phyloP scores from a whole-genome alignment of 2,888 invertebrate genomes.

The Cenopis cana region DNA sequence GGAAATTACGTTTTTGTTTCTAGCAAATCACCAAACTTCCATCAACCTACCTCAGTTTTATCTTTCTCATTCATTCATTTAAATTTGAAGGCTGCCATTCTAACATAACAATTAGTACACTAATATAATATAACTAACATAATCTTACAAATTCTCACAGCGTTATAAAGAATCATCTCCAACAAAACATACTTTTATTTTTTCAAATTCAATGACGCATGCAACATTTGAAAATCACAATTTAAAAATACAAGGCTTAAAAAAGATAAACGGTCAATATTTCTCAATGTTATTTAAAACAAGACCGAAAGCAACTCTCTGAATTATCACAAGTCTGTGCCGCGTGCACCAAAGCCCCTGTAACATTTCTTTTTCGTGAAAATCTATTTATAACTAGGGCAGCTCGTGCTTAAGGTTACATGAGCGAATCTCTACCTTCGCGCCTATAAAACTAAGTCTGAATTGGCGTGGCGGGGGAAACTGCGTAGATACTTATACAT shows the following conservation, averaged over 20 bases:
- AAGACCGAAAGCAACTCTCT: constrained; percentile 51
- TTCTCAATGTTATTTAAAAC: neutral
- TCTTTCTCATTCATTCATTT: too few relatives aligned
- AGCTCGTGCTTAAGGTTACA: constrained; percentile 61
- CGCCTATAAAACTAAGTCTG: constrained; percentile 49
- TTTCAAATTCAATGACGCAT: too few relatives aligned
- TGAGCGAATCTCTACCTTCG: constrained; percentile 56
- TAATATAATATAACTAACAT: too few relatives aligned
- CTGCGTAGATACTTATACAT: constrained; percentile 70
- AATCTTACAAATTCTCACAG: too few relatives aligned
- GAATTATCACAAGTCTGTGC: constrained; percentile 59
- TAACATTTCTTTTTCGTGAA: constrained; percentile 85
- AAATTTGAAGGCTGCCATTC: too few relatives aligned
- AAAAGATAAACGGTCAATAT: neutral
- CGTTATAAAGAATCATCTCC: too few relatives aligned
- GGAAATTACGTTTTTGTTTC: too few relatives aligned
- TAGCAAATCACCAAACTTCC: too few relatives aligned
- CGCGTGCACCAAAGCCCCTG: constrained; percentile 83
- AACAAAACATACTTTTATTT: too few relatives aligned
- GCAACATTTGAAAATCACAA: too few relatives aligned
- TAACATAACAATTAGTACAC: too few relatives aligned
- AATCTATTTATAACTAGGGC: constrained; percentile 86
- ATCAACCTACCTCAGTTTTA: too few relatives aligned
- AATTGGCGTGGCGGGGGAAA: constrained; percentile 49
- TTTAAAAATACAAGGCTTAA: neutral